Evolutionary conservation across 1,140 invertebrate species (phyloP).

Genomic region (Maconellicoccus hirsutus): DNA sequence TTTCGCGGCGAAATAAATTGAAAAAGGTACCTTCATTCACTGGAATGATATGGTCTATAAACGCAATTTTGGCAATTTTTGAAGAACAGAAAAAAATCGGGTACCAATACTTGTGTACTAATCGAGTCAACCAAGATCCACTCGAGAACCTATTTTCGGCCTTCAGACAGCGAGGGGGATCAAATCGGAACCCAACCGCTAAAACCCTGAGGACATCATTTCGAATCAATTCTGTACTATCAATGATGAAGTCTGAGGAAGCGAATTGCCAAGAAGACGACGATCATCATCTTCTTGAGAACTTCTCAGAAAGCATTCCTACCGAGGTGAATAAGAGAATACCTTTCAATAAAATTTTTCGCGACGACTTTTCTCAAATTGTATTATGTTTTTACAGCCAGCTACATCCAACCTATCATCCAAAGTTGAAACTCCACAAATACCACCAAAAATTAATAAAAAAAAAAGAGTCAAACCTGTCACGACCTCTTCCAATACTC

Average conservation of each 20-base stretch:
- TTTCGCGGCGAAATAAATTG: not conserved
- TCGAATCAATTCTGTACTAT: slow-evolving; percentile 11
- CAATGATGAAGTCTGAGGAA: slow-evolving; percentile 20
- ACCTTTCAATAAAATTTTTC: no score
- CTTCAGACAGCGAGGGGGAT: slow-evolving; percentile 9
- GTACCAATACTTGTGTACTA: not conserved
- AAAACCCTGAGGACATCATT: slow-evolving; percentile 19
- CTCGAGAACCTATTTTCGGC: slow-evolving; percentile 16
- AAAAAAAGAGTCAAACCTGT: no score
- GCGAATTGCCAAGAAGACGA: slow-evolving; percentile 52
- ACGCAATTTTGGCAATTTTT: not conserved
- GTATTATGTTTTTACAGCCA: no score
- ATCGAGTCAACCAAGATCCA: not conserved
- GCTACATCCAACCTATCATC: no score
- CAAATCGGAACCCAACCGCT: slow-evolving; percentile 18
- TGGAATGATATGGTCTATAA: not conserved
- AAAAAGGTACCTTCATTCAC: not conserved
- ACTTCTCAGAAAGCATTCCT: no score
- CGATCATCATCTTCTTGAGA: no score
- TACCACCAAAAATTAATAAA: no score
- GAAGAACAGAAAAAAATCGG: not conserved
- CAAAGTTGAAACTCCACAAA: no score
- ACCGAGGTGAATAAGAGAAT: no score
- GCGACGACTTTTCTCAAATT: no score
- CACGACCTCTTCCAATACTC: no score